Evolutionary conservation across 2,888 invertebrate species (phyloP), one percentile per base, ranked within the genome.

Genomic region (Tetragnatha montana): DNA sequence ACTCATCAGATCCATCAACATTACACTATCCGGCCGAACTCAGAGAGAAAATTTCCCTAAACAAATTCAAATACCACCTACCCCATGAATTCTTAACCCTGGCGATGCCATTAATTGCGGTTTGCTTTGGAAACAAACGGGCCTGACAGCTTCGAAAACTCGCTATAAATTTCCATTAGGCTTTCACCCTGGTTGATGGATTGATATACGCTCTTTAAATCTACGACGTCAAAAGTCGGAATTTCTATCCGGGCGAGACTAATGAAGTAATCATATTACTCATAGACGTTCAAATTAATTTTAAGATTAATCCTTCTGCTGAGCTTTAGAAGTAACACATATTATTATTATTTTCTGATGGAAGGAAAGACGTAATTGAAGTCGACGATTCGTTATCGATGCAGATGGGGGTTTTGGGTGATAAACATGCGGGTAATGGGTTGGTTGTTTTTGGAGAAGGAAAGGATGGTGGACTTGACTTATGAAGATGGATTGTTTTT

Each of bases 211-310:
- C 60, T 60, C 60, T 60, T 60, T 60, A 60, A 60, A 60, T 60
- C 60, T 17, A n/a, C 60, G 12, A 3, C 14, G 4, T 17, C 10
- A 60, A 60, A 17, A 60, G 17, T 60, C 17, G 14, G 60, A 60
- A 60, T 17, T 10, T 60, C 60, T 12, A 12, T 60, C 60, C 60
- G 60, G 60, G 14, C 60, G 12, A 17, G 60, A 60, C 60, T 60
- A 60, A 60, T 60, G 60, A 60, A 60, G 60, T 60, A 60, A 60
- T 60, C 60, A 60, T 60, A 60, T 60, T 60, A 60, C 60, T 17
- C 60, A 60, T 60, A 60, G 60, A 60, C 60, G 60, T 60, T 60
- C 60, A 60, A 60, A 60, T 60, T 60, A 60, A 60, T 60, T 60
- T 60, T 60, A 60, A 60, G 60, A 60, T 60, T 60, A 60, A 60